Evolutionary conservation across 2,888 invertebrate species (phyloP), one percentile per base, ranked within the genome.

Genomic region (Drosophila paracracens): DNA sequence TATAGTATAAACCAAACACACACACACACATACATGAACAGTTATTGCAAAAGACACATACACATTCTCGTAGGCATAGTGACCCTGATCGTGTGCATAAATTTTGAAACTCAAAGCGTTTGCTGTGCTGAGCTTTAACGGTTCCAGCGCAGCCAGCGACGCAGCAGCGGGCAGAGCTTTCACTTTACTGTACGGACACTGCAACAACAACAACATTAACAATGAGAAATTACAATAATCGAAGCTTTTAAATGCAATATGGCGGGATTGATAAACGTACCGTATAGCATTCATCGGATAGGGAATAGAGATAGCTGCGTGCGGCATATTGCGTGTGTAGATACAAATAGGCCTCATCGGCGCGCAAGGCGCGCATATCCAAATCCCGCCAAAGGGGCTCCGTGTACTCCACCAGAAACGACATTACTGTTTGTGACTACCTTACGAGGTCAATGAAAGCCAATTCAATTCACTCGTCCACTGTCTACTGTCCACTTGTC

Each of bases 251-350:
- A 29, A 21, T 46, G 18, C 36, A 58, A 64, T 62, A 36, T 54
- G 50, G 69, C 69, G 81, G 51, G 57, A 69, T 48, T 21, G n/a
- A 1, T 57, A 18, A 21, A 46, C 94, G 94, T 92, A 96, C 97
- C 92, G 94, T 94, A 89, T 95, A 94, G 88, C 97, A 97, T 85
- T 96, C 96, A 64, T 95, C 95, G 25, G 96, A 96, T 1, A 96
- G 94, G 29, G 94, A 94, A 88, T 96, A 96, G 6, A 96, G 93
- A 88, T 94, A 95, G 16, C 94, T 93, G 31, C 36, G 91, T 8
- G 91, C 61, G 76, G 81, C 79, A 58, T 88, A 83, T n/a, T 79
- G 81, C 21, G 91, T 93, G 21, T 88, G 91, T 38, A 94, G 93
- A 67, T 94, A 93, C 83, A 94, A 92, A 83, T 95, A 96, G 0